Evolutionary conservation across 2,888 invertebrate genomes (phyloP).

Genomic region (Patella pellucida): DNA sequence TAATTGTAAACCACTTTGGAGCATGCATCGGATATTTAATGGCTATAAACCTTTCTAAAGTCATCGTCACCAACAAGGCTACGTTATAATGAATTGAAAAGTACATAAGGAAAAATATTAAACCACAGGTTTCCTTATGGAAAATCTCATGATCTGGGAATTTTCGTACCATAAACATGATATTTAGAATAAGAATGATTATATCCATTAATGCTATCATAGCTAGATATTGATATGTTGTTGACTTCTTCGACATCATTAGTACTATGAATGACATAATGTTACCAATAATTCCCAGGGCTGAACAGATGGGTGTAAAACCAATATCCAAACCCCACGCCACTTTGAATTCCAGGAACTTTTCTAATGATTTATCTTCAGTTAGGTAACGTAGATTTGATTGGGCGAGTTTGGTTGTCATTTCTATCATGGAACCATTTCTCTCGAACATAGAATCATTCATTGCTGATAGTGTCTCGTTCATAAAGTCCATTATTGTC

Average conservation of each 20-base stretch:
- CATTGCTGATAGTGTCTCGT: too few species aligned
- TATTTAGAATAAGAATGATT: constrained; percentile 26
- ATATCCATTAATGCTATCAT: constrained; percentile 26
- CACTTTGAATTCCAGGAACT: constrained; percentile 23
- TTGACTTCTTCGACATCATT: constrained; percentile 8
- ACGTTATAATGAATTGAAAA: constrained; percentile 31
- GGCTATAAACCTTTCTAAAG: constrained; percentile 30
- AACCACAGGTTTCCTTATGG: constrained; percentile 22
- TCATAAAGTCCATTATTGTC: too few species aligned
- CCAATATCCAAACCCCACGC: constrained; percentile 14
- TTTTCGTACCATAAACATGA: constrained; percentile 28
- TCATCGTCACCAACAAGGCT: constrained; percentile 27
- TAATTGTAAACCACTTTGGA: constrained; percentile 17
- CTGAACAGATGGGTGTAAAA: constrained; percentile 17
- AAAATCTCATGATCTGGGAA: constrained; percentile 28
- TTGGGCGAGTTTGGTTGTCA: too few species aligned
- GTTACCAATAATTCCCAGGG: constrained; percentile 29
- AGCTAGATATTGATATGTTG: constrained; percentile 30
- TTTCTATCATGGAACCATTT: too few species aligned
- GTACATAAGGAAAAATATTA: constrained; percentile 27
- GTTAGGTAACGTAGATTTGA: neutral
- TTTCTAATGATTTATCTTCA: constrained; percentile 10
- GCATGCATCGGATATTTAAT: constrained; percentile 26
- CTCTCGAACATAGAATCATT: too few species aligned
- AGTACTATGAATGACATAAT: constrained; percentile 27